Base-by-base conservation (phyloP, 2,113 vertebrate species). In the Ceyx margarethae region DNA sequence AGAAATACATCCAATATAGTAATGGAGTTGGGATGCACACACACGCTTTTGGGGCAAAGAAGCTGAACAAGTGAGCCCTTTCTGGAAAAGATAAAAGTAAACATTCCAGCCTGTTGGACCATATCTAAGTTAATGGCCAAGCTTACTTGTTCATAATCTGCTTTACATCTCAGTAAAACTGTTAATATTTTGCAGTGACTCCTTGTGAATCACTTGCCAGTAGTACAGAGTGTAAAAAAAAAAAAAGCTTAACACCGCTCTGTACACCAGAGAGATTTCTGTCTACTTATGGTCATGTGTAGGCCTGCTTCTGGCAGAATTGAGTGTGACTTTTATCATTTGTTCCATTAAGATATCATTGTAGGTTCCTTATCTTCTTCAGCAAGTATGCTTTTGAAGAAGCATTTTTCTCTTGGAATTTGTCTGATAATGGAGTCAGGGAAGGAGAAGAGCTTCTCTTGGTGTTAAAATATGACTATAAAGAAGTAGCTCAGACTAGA, bases 301-400 rank as follows among this genome's bases (percentile, higher is more conserved):
- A 95, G 92, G 87, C 94, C 95, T 91, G 69, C 92, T 95, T 94
- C 85, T 97, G 96, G 92, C 95, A 95, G 93, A 94, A 93, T 48
- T 33, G 81, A 96, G 90, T 96, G 95, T 94, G 91, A 94, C 95
- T 95, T 82, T 94, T 96, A 97, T 96, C 87, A 79, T 90, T 95
- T 92, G 78, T 93, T 57, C 96, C 95, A 92, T 97, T 97, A 97
- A 97, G 97, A 96, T 97, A 93, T 85, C 97, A 17, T 91, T 96
- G 16, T 51, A 89, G 86, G 86, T 94, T 94, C 66, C 94, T 97
- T 97, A 97, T 97, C 97, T 96, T 94, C 91, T 97, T 94, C 81
- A 85, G 69, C 94, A 97, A 91, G 86, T 79, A 91, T 95, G 94
- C 81, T 94, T 97, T 97, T 96, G 94, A 95, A 96, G 89, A 85